Base-by-base conservation (phyloP, 2,797 vertebrate genomes). In the Ambastaia sidthimunki region DNA sequence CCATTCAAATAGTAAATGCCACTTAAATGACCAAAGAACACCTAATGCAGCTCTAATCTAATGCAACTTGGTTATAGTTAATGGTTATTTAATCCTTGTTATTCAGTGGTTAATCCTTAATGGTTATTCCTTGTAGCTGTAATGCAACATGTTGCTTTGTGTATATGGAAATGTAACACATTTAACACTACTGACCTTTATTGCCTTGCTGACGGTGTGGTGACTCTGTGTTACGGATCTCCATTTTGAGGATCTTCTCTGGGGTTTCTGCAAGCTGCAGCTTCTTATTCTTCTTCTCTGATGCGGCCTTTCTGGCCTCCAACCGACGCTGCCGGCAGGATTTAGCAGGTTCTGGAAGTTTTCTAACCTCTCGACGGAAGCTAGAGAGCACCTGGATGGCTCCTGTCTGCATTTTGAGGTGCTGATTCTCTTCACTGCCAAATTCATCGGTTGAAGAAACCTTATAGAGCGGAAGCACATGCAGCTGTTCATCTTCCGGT, bases 381-480 rank as follows among this genome's bases (percentile, higher is more conserved):
- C 94, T 93, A 0, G 93, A 92, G 74, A 99, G 97, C 88, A 97
- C 94, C 92, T 99, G 97, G 89, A 99, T 94, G 87, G 96, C 96
- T 34, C 97, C 97, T 0, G 92, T 95, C 88, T 94, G 86, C 90
- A 98, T 95, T 92, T 99, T 99, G 23, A 93, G 93, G 0, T 90
- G 93, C 90, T 98, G 97, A 80, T 91, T 96, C 89, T 98, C 97
- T 88, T 96, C 95, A 0, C 93, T 98, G 87, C 97, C 98, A 0
- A 96, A 98, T 89, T 99, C 98, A 4, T 99, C 98, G 0, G 95
- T 96, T 73, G 19, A 70, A 74, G 95, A 94, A 76, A 98, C 82
- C 85, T 96, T 98, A 90, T 99, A 99, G 72, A 99, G 95, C 11
- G 98, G 98, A 78, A 99, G 93, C 78, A 99, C 98, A 0, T 99